Percentiles rank a stretch among this genome's conserved stretches.
These are phyloP conservation scores for Vulpes lagopus DNA, from an alignment of 2,113 vertebrate species.

Conservation along the genomic window DNA sequence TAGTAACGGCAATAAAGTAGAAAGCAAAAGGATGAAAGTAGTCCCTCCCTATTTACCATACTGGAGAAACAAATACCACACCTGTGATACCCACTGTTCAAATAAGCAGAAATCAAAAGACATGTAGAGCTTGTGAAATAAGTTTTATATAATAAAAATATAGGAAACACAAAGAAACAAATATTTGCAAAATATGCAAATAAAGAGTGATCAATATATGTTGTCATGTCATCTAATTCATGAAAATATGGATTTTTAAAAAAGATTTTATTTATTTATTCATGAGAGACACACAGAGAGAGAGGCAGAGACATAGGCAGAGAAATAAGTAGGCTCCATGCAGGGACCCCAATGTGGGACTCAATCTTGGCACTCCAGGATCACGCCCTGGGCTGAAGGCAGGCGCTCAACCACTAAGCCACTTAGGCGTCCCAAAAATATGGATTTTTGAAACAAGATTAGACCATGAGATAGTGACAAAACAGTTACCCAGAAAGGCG, in stretches of 20 bases:
- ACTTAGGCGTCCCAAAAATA: not conserved
- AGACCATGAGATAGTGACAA: not conserved
- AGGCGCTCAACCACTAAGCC: too few relatives aligned
- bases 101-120: slow-evolving; percentile 50
- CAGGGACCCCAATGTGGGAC: too few relatives aligned
- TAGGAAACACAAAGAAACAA: slow-evolving; percentile 21
- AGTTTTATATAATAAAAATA: not conserved
- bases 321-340: too few relatives aligned
- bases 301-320: too few relatives aligned
- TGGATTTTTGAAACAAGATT: not conserved
- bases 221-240: not conserved
- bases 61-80: not conserved
- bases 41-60: not conserved
- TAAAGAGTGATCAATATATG: not conserved
- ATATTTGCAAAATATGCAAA: not conserved
- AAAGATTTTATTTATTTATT: not conserved
- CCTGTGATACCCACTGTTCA: not conserved
- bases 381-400: too few relatives aligned
- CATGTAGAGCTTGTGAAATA: not conserved
- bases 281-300: too few relatives aligned
- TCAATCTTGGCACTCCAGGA: too few relatives aligned
- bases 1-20: not conserved
- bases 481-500: not conserved
- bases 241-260: not conserved
- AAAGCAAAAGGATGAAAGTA: not conserved